These are phyloP conservation scores for Oreohelix idahoensis DNA, from an alignment of 1,140 invertebrate species.

Conservation along the genomic window DNA sequence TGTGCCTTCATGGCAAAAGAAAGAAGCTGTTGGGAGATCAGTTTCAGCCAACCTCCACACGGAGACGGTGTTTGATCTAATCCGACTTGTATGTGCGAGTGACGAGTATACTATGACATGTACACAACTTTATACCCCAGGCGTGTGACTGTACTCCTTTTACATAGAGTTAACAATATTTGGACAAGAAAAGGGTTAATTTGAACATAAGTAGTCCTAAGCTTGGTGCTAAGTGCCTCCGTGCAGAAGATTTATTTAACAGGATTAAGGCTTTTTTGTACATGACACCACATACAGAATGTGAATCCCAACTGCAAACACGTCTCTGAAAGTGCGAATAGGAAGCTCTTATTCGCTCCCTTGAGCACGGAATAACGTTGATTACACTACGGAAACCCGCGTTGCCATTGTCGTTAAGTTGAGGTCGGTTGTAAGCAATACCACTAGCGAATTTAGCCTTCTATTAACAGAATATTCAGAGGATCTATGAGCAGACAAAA, in stretches of 20 bases:
- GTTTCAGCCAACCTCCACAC: too few species aligned
- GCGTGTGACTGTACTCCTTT: neutral
- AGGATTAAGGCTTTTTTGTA: neutral
- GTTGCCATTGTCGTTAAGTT: neutral
- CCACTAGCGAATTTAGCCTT: too few species aligned
- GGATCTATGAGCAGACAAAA: too few species aligned
- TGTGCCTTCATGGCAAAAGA: too few species aligned
- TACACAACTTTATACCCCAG: neutral
- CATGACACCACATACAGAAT: neutral
- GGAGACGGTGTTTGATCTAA: too few species aligned
- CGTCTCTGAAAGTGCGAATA: conserved; percentile 14
- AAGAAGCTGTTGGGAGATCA: too few species aligned
- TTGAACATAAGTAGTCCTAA: neutral
- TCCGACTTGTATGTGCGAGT: neutral
- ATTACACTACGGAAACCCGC: neutral
- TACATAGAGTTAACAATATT: neutral
- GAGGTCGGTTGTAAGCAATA: too few species aligned
- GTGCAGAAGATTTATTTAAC: neutral
- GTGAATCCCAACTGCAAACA: conserved; percentile 8
- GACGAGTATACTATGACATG: neutral
- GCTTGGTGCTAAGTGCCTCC: neutral
- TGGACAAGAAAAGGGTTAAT: neutral
- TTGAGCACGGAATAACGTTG: conserved; percentile 1
- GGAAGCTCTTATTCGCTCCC: conserved; percentile 18
- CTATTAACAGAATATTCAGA: too few species aligned